These are phyloP conservation scores for Pseudorhombus dupliciocellatus DNA, from an alignment of 2,113 vertebrate species.

Conservation along the genomic window DNA sequence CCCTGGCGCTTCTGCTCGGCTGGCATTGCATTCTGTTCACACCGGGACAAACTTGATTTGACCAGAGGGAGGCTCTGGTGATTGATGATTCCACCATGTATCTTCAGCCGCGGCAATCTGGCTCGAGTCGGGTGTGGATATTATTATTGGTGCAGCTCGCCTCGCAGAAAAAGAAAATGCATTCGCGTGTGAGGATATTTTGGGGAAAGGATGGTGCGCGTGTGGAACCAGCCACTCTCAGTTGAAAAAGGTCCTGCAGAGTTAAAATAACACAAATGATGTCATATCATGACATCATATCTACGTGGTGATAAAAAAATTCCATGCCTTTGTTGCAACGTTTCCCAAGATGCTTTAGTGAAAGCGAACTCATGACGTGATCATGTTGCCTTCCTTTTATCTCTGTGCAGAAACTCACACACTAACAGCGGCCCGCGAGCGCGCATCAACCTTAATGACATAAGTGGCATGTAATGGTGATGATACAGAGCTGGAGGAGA, in stretches of 20 bases:
- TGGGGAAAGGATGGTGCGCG: constrained; percentile 2
- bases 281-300: too few relatives aligned
- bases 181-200: constrained; percentile 12
- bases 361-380: not conserved
- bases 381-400: constrained; percentile 5
- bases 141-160: constrained; percentile 3
- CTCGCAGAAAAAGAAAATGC: not conserved
- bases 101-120: constrained; percentile 75
- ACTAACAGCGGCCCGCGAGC: constrained; percentile 14
- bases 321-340: too few relatives aligned
- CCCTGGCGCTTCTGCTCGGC: constrained; percentile 42
- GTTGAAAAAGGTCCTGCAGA: not conserved
- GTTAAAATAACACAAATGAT: not conserved
- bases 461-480: constrained; percentile 71
- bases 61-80: constrained; percentile 74
- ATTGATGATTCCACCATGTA: constrained; percentile 75
- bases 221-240: not conserved
- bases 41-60: constrained; percentile 78
- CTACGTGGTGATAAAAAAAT: too few relatives aligned
- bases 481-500: constrained; percentile 62
- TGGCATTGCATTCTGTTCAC: constrained; percentile 59
- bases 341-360: not conserved
- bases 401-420: constrained; percentile 21
- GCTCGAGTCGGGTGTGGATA: constrained; percentile 27
- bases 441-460: constrained; percentile 63